Evolutionary conservation across 2,888 invertebrate species (phyloP), one percentile per base, ranked within the genome.

Genomic region (Carpatolechia fugitivella): DNA sequence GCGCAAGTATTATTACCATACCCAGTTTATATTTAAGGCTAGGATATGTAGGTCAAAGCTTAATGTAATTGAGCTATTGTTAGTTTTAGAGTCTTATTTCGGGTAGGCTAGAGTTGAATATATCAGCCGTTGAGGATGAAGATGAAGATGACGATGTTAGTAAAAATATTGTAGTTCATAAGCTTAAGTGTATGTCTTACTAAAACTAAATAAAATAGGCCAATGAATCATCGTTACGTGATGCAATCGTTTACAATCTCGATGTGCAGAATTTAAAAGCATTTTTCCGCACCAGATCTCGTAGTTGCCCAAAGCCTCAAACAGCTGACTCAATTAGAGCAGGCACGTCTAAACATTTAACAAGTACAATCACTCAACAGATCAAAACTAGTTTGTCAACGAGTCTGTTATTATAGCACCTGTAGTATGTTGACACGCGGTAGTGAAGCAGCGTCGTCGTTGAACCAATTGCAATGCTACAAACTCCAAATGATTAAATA

Each of bases 361-460:
- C 48, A 55, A 41, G 41, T 52, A 29, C 41, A 52, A 47, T 57
- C 31, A 29, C 14, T 49, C 16, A 41, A 50, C 14, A 13, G 10
- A 61, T 63, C 60, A 55, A 65, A 74, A 77, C 77, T 60, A 56
- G 77, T 76, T 74, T 64, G 35, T 57, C 60, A 72, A 76, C 75
- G 57, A 59, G 75, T 73, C 69, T 60, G 52, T 64, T 63, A 63
- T 62, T 61, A 63, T 60, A 57, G 57, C 70, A 77, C 80, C 70
- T 75, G 78, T 70, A 74, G 66, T 60, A 62, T 65, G 73, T 68
- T 69, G 68, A 67, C 70, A 66, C 58, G 10, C 10, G 33, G 33
- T 33, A 24, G 24, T 6, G 6, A 4, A 6, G 40, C 18, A n/a
- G n/a, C n/a, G n/a, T n/a, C n/a, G 6, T 18, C 10, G 11, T 41